These are phyloP conservation scores for Drosophila teissieri DNA, from an alignment of 1,140 invertebrate species.

Conservation along the genomic window DNA sequence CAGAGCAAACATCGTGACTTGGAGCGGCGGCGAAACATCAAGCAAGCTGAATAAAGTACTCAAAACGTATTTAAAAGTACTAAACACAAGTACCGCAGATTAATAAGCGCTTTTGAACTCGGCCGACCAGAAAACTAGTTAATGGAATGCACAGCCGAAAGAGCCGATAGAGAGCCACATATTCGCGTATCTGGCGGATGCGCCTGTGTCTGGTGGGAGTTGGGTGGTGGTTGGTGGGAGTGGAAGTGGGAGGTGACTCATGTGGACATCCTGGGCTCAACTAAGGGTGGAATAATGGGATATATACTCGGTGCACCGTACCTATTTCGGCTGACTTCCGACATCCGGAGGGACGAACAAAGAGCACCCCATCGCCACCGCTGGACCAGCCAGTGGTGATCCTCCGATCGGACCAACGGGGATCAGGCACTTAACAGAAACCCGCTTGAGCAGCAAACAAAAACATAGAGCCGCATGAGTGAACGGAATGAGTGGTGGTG, in stretches of 20 bases:
- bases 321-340: neutral
- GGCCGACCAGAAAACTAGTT: constrained; percentile 84
- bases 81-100: constrained; percentile 83
- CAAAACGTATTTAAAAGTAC: constrained; percentile 84
- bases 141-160: constrained; percentile 40
- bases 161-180: neutral
- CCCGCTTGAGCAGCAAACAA: constrained; percentile 20
- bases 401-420: neutral
- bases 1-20: constrained; percentile 68
- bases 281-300: no score
- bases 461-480: constrained; percentile 6
- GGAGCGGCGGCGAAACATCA: constrained; percentile 80
- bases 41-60: constrained; percentile 83
- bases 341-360: neutral
- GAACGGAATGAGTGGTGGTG: constrained; percentile 42
- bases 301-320: no score
- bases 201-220: neutral
- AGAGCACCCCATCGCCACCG: constrained; percentile 12
- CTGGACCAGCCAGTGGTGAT: constrained; percentile 9
- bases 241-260: neutral
- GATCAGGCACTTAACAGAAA: constrained; percentile 30
- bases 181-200: neutral
- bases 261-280: neutral
- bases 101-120: constrained; percentile 84
- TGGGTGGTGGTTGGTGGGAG: neutral